phyloP scores from a whole-genome alignment of 2,113 vertebrate species.

The Micromys minutus region DNA sequence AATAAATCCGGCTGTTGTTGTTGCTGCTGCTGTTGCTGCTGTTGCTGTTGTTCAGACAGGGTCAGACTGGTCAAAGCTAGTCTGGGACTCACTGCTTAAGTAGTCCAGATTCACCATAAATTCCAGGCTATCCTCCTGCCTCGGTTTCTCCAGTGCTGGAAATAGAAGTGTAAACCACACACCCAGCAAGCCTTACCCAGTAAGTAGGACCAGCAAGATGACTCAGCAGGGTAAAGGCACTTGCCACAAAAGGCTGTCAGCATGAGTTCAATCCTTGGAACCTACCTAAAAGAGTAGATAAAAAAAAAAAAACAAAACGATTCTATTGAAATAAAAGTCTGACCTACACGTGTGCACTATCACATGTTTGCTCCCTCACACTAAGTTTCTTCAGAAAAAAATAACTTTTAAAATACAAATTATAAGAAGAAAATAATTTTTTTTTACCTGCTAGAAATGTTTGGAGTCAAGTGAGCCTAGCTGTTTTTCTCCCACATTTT shows the following conservation, averaged over 20 bases:
- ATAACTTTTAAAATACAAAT: background rate
- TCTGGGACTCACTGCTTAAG: background rate
- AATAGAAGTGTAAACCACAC: background rate
- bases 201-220: background rate
- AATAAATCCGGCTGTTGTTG: background rate
- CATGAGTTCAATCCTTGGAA: too few relatives aligned
- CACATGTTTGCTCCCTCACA: too few relatives aligned
- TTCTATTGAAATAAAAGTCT: too few relatives aligned
- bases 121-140: background rate
- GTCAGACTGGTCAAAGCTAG: background rate
- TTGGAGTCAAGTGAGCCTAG: constrained; percentile 24
- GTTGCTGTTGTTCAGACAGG: background rate
- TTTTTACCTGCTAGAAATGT: background rate
- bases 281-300: background rate
- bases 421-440: background rate
- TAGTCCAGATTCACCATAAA: background rate
- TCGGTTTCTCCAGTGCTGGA: background rate
- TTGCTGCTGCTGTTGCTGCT: too few relatives aligned
- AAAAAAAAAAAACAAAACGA: too few relatives aligned
- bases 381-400: background rate
- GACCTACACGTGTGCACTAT: background rate
- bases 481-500: background rate
- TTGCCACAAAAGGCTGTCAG: background rate
- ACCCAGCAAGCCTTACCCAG: background rate
- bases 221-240: background rate